Base-by-base conservation (phyloP, 2,797 vertebrate species). In the Siniperca scherzeri region DNA sequence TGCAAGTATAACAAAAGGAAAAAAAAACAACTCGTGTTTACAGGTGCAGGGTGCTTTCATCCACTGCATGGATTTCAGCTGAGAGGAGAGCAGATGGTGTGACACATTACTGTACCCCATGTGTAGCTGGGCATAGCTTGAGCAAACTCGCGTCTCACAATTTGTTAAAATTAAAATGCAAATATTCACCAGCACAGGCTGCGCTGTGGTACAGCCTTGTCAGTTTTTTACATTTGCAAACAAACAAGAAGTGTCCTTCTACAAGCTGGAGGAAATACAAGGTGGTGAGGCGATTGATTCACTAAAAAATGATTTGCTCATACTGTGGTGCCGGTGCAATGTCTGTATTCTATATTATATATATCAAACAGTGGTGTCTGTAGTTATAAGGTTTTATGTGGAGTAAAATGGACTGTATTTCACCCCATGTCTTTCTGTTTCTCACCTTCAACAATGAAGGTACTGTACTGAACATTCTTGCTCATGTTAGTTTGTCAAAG, bases 151-250 rank as follows among this genome's bases (percentile, higher is more conserved):
- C 27, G 1, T 67, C 65, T 74, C 55, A 46, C 74, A 67, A 78
- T 76, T 77, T 71, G 60, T 62, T 77, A n/a, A 75, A 79, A 74
- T 83, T 44, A 79, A 84, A 82, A 84, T 88, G 68, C 40, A 85
- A 80, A 77, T 85, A 81, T 85, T 81, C 74, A 59, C 17, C 52
- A 53, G 36, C 68, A n/a, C 44, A 77, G 44, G n/a, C 70, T 74
- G 74, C 27, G 50, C 30, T 55, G 40, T 42, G 22, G 21, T 74
- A 16, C 8, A 74, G 40, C 11, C 16, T 65, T 56, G 36, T 53
- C 48, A 21, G 11, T 50, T 46, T 64, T 42, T 46, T 40, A 70
- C 33, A 62, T 59, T 73, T 71, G 44, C 56, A 74, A 80, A 82
- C 25, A 80, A 71, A 76, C 70, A 69, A 60, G 44, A 71, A 33